Evolutionary conservation across 2,797 vertebrate species (phyloP), one percentile per base, ranked within the genome.

Genomic region (Esox masquinongy): DNA sequence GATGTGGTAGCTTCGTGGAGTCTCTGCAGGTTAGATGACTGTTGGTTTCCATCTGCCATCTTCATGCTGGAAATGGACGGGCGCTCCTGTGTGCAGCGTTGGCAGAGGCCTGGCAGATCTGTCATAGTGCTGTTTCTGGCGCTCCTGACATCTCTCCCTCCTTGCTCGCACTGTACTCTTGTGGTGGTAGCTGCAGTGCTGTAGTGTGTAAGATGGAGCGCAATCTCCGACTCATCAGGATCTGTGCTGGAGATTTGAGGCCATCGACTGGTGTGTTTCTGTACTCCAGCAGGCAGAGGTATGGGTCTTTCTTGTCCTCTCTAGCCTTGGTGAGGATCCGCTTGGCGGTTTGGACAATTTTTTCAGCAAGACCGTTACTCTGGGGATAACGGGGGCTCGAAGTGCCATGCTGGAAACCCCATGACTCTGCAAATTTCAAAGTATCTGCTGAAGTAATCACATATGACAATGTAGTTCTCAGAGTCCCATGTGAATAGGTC

Each of bases 381-480:
- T 77, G 70, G 5, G 75, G 43, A n/a, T 72, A 77, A 17, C 51
- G 17, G 5, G 29, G 56, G 8, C 75, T 72, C 0, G 39, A 29
- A 1, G 70, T 68, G 7, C 1, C 29, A n/a, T 61, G 11, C 69
- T 64, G 43, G 24, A 78, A 69, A 4, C 17, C 72, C 63, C 49
- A 61, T 22, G 24, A 8, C 0, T 63, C n/a, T 22, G 77, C 66
- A 53, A 74, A 70, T 5, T 19, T 81, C 74, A 77, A 80, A 78
- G 4, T 39, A 83, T 2, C 76, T 78, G 29, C 79, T 81, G 47
- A 79, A 75, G 5, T 80, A 83, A 53, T 77, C 73, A 5, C 73
- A 29, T 24, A 67, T 68, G 1, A 77, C 63, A 5, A 77, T 70
- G 29, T 74, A 74, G 22, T 79, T 24, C 16, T 77, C 34, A 31